Conservation (phyloP, 1,140 invertebrate species). For the Hyles vespertilio region DNA sequence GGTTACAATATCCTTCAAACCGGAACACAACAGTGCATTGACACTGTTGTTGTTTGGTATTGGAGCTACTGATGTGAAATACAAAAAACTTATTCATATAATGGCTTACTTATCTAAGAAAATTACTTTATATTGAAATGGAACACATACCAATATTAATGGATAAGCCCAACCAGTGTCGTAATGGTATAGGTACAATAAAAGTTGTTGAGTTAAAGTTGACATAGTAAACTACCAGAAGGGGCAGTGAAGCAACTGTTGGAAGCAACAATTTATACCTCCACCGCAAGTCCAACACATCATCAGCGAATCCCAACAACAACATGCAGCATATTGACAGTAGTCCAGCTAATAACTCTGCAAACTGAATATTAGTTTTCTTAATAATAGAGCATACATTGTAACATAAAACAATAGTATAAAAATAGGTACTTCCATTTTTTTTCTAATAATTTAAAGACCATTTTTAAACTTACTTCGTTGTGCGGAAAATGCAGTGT, state of each 20-base stretch:
- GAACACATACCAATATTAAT: conserved; percentile 81
- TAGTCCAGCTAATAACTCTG: conserved; percentile 94
- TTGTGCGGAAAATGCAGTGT: conserved; percentile 89
- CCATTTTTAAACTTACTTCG: conserved; percentile 79
- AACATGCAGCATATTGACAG: conserved; percentile 99
- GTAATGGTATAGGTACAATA: conserved; percentile 93
- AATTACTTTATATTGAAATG: no score
- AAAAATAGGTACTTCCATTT: no score
- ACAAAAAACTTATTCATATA: no score
- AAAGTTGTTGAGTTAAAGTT: conserved; percentile 97
- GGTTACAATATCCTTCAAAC: no score
- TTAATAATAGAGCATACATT: background rate
- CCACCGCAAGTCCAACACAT: conserved; percentile 97
- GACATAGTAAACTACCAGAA: conserved; percentile 98
- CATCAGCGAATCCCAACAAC: conserved; percentile 98
- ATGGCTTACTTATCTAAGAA: no score
- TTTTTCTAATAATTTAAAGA: no score
- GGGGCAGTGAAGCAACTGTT: conserved; percentile 95
- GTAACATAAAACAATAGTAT: conserved; percentile 2
- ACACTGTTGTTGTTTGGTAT: no score
- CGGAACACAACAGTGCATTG: no score
- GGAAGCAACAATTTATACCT: conserved; percentile 97
- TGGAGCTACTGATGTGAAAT: no score
- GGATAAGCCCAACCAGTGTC: conserved; percentile 83
- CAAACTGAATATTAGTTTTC: conserved; percentile 82